Percentiles rank a stretch among this genome's conserved stretches.
phyloP scores from a whole-genome alignment of 1,140 invertebrate species.

The Drosophila ironensis region DNA sequence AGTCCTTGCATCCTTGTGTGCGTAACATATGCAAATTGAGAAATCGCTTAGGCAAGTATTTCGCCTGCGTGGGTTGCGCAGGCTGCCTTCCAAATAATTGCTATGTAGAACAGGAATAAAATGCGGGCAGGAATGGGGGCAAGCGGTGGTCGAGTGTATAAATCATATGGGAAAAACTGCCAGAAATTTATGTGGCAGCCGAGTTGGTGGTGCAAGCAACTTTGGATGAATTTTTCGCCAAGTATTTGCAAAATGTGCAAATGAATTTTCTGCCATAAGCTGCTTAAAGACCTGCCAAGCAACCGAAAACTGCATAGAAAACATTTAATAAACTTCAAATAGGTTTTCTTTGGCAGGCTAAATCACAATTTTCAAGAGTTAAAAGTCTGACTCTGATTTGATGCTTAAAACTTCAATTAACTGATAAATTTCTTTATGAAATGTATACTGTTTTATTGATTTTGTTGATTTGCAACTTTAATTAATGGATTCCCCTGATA shows the following conservation, averaged over 20 bases:
- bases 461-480: too few relatives aligned
- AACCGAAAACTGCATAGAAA: too few relatives aligned
- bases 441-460: too few relatives aligned
- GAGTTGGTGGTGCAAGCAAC: constrained; percentile 23
- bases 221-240: constrained; percentile 20
- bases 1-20: constrained; percentile 12
- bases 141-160: constrained; percentile 1
- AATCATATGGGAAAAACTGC: constrained; percentile 44
- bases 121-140: neutral
- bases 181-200: constrained; percentile 31
- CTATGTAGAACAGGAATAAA: constrained; percentile 29
- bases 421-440: too few relatives aligned
- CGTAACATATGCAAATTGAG: constrained; percentile 73
- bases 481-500: too few relatives aligned
- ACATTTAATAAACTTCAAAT: too few relatives aligned
- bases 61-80: constrained; percentile 11
- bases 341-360: too few relatives aligned
- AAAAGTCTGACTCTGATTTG: too few relatives aligned
- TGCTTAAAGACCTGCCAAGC: constrained; percentile 5
- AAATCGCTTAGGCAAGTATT: constrained; percentile 63
- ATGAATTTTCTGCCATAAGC: constrained; percentile 15
- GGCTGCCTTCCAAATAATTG: constrained; percentile 63
- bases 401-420: too few relatives aligned
- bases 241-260: constrained; percentile 36
- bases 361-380: too few relatives aligned